Evolutionary conservation across 2,113 vertebrate species (phyloP), one percentile per base, ranked within the genome.

Genomic region (Camelus bactrianus): DNA sequence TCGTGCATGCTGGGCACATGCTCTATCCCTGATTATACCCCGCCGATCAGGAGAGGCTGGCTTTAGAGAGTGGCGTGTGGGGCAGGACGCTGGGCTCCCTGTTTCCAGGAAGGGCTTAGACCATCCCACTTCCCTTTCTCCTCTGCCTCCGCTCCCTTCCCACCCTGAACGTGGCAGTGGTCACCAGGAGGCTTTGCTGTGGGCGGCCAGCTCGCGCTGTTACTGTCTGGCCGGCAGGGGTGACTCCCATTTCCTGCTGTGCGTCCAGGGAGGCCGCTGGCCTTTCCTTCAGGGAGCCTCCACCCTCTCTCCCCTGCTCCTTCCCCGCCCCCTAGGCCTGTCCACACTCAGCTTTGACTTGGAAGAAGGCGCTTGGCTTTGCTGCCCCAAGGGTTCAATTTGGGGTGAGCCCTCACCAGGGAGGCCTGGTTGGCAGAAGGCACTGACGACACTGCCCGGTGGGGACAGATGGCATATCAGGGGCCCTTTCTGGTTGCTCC

Each of bases 211-310:
- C 86, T 15, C 28, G 15, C 32, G 11, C 3, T 3, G 3, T 26
- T 16, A 1, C 72, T 26, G 6, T 8, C 0, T 11, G 4, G 38
- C 42, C 3, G 0, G 50, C 2, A 4, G 28, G 1, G 26, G 20
- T 2, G 7, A 4, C 30, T 73, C 94, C 13, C 1, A 0, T 0
- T 46, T 48, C 67, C n/a, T 20, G 58, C 56, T 20, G 26, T 24
- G n/a, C 5, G 22, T 62, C 42, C 20, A 7, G 6, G 30, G 38
- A 28, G 28, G 32, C 5, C 35, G 52, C 46, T 12, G 72, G 77
- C 19, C 73, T 77, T 38, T 20, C 12, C 30, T 24, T 2, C 8
- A 16, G 60, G 32, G 75, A 17, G 17, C 28, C 28, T 13, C 0
- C 1, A 1, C 52, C 8, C 20, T 28, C 20, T n/a, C 3, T 73